Conservation (phyloP, 2,797 vertebrate genomes). For the Sarcoramphus papa region DNA sequence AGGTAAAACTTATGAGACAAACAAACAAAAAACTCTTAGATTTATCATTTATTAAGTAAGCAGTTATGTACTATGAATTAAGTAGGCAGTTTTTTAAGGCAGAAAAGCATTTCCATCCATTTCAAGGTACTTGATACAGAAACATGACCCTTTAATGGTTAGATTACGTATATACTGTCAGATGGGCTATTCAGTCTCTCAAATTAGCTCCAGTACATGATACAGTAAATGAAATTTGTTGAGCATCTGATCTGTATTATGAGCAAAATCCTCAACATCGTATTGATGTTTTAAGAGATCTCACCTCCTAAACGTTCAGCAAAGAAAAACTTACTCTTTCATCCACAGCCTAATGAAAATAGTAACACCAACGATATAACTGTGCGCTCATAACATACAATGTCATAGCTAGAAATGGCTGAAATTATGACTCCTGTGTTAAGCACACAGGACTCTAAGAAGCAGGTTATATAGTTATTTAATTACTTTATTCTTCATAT, state of each 20-base stretch:
- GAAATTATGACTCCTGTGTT: not conserved
- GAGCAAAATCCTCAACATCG: not conserved
- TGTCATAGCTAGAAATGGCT: not conserved
- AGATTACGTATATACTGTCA: not conserved
- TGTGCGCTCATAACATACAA: not conserved
- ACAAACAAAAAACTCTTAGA: not conserved
- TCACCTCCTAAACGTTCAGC: not conserved
- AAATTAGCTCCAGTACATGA: not conserved
- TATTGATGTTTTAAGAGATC: not conserved
- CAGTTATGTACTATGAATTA: not conserved
- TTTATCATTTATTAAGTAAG: not conserved
- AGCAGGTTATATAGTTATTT: not conserved
- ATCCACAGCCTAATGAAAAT: not conserved
- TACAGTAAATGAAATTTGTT: not conserved
- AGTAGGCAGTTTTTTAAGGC: not conserved
- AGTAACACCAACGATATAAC: not conserved
- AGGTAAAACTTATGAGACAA: not conserved
- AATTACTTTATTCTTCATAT: constrained; percentile 1
- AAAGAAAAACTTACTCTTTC: not conserved
- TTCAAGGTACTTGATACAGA: not conserved
- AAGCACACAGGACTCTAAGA: not conserved
- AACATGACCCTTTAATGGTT: not conserved
- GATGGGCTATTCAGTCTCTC: not conserved
- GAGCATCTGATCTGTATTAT: not conserved
- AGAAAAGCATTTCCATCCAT: not conserved